Evolutionary conservation across 1,140 invertebrate genomes (phyloP).

Genomic region (Choristoneura fumiferana): DNA sequence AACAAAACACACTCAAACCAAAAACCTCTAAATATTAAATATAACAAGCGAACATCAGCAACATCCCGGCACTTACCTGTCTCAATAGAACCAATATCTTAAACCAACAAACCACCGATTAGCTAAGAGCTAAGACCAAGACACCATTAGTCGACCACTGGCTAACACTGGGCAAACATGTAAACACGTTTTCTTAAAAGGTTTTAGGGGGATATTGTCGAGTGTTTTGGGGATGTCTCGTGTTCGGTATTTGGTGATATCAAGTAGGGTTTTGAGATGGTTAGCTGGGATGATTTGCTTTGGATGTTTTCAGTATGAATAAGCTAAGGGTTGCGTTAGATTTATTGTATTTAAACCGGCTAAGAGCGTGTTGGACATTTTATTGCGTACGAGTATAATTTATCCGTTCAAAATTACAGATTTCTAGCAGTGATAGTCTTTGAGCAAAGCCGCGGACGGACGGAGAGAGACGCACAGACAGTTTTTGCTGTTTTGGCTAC

Average conservation of each 20-base stretch:
- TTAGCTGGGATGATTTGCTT: background rate
- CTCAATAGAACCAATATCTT: conserved; percentile 7
- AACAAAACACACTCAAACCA: too few relatives aligned
- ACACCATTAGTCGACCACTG: conserved; percentile 9
- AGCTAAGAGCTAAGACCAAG: background rate
- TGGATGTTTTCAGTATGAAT: too few relatives aligned
- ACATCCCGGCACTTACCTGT: conserved; percentile 7
- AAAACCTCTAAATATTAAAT: too few relatives aligned
- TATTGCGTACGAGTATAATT: too few relatives aligned
- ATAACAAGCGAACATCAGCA: background rate
- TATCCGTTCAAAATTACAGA: too few relatives aligned
- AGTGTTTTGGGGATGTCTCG: conserved; percentile 2
- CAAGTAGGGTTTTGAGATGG: background rate
- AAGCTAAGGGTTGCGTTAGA: too few relatives aligned
- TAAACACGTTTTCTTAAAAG: conserved; percentile 14
- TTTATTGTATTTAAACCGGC: too few relatives aligned
- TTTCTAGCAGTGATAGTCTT: too few relatives aligned
- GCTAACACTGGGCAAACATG: conserved; percentile 11
- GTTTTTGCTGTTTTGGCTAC: too few relatives aligned
- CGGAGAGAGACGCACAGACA: too few relatives aligned
- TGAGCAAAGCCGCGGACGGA: too few relatives aligned
- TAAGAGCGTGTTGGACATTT: too few relatives aligned
- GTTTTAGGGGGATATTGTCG: conserved; percentile 4
- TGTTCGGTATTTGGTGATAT: conserved; percentile 6
- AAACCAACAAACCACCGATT: background rate